Evolutionary conservation across 2,797 vertebrate species (phyloP).

Genomic region (Rhabdophis nuchalis): DNA sequence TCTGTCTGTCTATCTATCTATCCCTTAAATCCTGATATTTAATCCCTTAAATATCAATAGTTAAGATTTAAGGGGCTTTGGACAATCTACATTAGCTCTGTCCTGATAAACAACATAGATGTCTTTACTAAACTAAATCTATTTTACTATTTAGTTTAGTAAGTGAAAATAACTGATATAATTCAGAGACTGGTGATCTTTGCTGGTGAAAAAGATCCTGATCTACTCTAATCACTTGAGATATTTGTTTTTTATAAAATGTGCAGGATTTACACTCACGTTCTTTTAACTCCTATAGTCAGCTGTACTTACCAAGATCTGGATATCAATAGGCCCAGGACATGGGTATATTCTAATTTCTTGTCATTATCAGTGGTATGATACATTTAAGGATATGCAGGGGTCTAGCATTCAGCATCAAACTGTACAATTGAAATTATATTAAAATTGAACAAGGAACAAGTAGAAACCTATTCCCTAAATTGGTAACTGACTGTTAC

Average conservation of each 20-base stretch:
- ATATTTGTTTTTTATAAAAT: background rate
- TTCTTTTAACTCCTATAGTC: background rate
- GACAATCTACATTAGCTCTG: background rate
- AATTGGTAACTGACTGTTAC: background rate
- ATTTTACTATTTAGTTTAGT: background rate
- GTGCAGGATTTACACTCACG: background rate
- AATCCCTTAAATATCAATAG: slow-evolving; percentile 18
- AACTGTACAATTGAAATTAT: background rate
- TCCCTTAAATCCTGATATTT: too few relatives aligned
- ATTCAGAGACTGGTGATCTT: background rate
- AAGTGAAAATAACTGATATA: background rate
- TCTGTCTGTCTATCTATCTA: too few relatives aligned
- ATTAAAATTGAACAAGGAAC: background rate
- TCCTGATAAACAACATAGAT: background rate
- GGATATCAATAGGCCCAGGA: background rate
- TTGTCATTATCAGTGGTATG: background rate
- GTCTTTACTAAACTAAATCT: background rate
- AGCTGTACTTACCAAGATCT: background rate
- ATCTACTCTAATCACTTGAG: fast-evolving
- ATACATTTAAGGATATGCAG: background rate
- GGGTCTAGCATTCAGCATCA: background rate
- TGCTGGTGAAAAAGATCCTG: fast-evolving
- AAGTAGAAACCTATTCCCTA: background rate
- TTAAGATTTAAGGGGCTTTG: background rate
- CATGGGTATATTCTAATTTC: background rate